Conservation (phyloP, 2,797 vertebrate species). For the Enteromius mattozi region DNA sequence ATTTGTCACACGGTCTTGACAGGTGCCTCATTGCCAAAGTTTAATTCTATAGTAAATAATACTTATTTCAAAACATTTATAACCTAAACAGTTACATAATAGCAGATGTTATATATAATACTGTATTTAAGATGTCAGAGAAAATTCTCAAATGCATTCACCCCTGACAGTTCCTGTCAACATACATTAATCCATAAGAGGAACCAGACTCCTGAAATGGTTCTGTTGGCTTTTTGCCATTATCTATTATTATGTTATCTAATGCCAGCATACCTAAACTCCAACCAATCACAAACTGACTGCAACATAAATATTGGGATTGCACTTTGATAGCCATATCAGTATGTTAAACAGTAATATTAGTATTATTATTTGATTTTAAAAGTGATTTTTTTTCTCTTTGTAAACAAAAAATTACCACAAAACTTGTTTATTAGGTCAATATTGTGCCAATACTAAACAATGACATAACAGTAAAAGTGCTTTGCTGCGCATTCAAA, state of each 20-base stretch:
- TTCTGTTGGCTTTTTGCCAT: background rate
- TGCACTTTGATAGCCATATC: background rate
- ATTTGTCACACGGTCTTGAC: background rate
- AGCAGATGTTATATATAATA: background rate
- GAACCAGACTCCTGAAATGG: background rate
- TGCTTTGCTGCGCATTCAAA: constrained; percentile 1
- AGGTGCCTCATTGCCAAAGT: background rate
- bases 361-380: background rate
- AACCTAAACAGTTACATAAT: background rate
- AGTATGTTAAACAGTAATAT: background rate
- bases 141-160: background rate
- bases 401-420: background rate
- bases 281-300: constrained; percentile 1
- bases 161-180: background rate
- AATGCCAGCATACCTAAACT: background rate
- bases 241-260: background rate
- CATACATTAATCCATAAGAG: background rate
- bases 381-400: background rate
- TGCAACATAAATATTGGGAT: background rate
- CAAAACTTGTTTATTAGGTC: background rate
- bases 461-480: background rate
- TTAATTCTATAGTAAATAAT: background rate
- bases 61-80: background rate
- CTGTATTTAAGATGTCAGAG: background rate
- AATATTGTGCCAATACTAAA: constrained; percentile 22